Evolutionary conservation across 2,888 invertebrate genomes (phyloP).

Genomic region (Leptura quadrifasciata): DNA sequence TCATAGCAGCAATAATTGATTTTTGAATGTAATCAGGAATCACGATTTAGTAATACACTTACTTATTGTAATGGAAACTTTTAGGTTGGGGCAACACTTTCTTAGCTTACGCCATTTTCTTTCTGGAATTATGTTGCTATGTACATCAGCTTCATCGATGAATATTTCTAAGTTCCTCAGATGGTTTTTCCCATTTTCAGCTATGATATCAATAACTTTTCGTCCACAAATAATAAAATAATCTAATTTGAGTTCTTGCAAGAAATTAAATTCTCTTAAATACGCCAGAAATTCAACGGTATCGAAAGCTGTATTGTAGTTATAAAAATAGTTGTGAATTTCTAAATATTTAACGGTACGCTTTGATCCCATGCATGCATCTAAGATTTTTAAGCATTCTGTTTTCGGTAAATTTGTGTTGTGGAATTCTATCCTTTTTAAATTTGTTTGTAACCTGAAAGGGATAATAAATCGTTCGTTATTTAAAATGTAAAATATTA

Average conservation of each 20-base stretch:
- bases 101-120: conserved; percentile 72
- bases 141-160: conserved; percentile 72
- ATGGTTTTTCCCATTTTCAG: conserved; percentile 69
- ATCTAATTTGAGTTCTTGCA: conserved; percentile 72
- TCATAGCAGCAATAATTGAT: no score
- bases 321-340: conserved; percentile 73
- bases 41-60: no score
- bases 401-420: conserved; percentile 73
- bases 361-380: conserved; percentile 70
- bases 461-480: conserved; percentile 39
- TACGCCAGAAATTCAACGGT: conserved; percentile 61
- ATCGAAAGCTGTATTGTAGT: conserved; percentile 67
- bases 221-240: conserved; percentile 73
- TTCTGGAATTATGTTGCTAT: conserved; percentile 71
- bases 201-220: conserved; percentile 71
- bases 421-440: conserved; percentile 71
- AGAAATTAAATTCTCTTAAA: conserved; percentile 70
- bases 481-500: no score
- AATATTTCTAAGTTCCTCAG: conserved; percentile 71
- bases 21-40: no score
- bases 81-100: conserved; percentile 70
- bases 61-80: conserved; percentile 67
- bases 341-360: conserved; percentile 71
- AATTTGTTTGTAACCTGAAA: conserved; percentile 71
- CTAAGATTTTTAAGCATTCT: conserved; percentile 72